phyloP scores from a whole-genome alignment of 2,888 invertebrate species.

The Agrochola circellaris region DNA sequence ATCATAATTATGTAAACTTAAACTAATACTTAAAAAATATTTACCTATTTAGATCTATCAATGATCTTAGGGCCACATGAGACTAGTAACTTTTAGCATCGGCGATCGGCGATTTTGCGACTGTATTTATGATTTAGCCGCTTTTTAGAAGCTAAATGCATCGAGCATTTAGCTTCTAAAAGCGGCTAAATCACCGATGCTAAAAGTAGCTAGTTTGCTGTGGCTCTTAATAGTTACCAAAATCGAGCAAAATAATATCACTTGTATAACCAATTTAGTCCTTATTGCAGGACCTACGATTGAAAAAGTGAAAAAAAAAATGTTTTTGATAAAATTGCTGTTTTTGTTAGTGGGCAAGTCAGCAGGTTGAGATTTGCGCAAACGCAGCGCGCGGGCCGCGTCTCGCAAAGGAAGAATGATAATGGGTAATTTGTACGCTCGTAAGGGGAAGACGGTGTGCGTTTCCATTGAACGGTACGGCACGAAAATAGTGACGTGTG shows the following conservation, averaged over 20 bases:
- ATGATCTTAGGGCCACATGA: not conserved
- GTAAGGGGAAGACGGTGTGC: constrained; percentile 77
- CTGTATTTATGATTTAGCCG: no score
- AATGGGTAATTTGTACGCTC: constrained; percentile 82
- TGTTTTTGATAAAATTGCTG: not conserved
- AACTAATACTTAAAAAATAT: no score
- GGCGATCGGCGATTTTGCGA: no score
- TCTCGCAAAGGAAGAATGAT: constrained; percentile 73
- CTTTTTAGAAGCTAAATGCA: no score
- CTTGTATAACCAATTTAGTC: not conserved
- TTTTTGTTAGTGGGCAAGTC: not conserved
- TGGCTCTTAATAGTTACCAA: no score
- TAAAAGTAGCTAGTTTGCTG: no score
- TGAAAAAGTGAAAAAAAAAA: not conserved
- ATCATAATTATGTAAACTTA: no score
- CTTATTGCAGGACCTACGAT: not conserved
- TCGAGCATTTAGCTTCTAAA: no score
- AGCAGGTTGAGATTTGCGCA: constrained; percentile 40
- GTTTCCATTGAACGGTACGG: constrained; percentile 69
- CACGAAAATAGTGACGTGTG: constrained; percentile 56
- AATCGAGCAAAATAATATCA: not conserved
- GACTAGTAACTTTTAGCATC: no score
- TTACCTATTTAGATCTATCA: not conserved
- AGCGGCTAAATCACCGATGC: no score
- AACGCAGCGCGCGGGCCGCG: constrained; percentile 44